Base-by-base conservation (phyloP, 2,113 vertebrate genomes). In the Oryzias celebensis region DNA sequence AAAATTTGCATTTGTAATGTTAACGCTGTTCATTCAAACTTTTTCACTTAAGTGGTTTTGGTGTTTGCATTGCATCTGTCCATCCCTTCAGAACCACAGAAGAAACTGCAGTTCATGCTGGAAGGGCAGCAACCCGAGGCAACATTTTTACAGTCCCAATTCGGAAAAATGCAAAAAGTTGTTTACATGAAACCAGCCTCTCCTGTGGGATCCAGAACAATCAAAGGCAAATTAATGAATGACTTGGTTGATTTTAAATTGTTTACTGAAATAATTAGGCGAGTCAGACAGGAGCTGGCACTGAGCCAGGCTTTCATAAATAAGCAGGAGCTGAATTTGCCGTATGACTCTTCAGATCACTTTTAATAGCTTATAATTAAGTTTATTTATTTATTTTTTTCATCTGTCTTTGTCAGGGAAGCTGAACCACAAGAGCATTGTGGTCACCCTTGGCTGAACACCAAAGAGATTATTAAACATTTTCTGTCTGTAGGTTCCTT, bases 221-320 rank as follows among this genome's bases (percentile, higher is more conserved):
- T 67, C 45, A 58, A 61, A 58, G 44, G 22, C 14, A 53, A 15
- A 1, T 55, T 48, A 78, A 71, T 63, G 13, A 79, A 59, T 26
- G 54, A 59, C 48, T 73, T 47, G 2, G 22, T 64, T 76, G 67
- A 69, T 62, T 56, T 62, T 71, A 54, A 70, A 48, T 50, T 54
- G 62, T 81, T 75, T 65, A 62, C 46, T 50, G 66, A 65, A 55
- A 65, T 73, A 70, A 81, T 78, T 49, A 47, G 48, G 59, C 49
- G 71, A 69, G 68, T 70, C 57, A 54, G 43, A 46, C 51, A 36
- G 65, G 65, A 45, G 50, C 22, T 46, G 50, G 61, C 53, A 58
- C 0, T 0, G 46, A 57, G 54, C 58, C 65, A 56, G 44, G 22
- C 48, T 62, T 17, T 62, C 14, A 20, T 64, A 26, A 65, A 52